phyloP scores from a whole-genome alignment of 2,113 vertebrate genomes.

The Carassius carassius region DNA sequence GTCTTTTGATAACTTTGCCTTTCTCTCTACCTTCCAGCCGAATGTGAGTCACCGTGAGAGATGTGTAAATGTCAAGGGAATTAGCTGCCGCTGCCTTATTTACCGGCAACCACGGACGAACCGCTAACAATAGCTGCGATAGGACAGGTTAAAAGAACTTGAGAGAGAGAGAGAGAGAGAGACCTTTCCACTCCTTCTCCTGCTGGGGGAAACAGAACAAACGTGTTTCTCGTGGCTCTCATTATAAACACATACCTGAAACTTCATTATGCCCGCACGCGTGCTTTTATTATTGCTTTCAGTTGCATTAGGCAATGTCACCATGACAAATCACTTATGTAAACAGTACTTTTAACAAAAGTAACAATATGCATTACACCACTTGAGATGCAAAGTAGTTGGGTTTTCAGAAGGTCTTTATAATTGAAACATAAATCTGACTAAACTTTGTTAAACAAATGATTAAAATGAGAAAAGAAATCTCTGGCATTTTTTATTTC shows the following conservation, averaged over 20 bases:
- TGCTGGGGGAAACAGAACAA: background rate
- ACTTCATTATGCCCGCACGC: background rate
- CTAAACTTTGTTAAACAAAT: background rate
- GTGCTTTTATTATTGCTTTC: background rate
- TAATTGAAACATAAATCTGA: background rate
- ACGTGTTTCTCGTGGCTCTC: background rate
- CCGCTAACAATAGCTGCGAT: slow-evolving; percentile 68
- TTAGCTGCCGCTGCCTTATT: slow-evolving; percentile 66
- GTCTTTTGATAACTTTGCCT: slow-evolving; percentile 39
- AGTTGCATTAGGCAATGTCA: background rate
- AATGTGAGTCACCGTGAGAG: slow-evolving; percentile 67
- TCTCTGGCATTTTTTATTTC: background rate
- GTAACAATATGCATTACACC: background rate
- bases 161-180: slow-evolving; percentile 15
- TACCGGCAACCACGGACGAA: slow-evolving; percentile 65
- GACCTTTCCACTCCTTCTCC: background rate
- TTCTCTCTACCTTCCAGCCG: slow-evolving; percentile 30
- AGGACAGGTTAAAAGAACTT: slow-evolving; percentile 53
- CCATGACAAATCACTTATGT: background rate
- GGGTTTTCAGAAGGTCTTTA: background rate
- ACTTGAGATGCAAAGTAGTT: background rate
- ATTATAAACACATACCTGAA: background rate
- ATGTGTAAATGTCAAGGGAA: slow-evolving; percentile 77
- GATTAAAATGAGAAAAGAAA: background rate
- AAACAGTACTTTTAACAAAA: background rate